Base-by-base conservation (phyloP, 37 sponge, comb jelly and placozoan genomes). In the Beroe ovata region DNA sequence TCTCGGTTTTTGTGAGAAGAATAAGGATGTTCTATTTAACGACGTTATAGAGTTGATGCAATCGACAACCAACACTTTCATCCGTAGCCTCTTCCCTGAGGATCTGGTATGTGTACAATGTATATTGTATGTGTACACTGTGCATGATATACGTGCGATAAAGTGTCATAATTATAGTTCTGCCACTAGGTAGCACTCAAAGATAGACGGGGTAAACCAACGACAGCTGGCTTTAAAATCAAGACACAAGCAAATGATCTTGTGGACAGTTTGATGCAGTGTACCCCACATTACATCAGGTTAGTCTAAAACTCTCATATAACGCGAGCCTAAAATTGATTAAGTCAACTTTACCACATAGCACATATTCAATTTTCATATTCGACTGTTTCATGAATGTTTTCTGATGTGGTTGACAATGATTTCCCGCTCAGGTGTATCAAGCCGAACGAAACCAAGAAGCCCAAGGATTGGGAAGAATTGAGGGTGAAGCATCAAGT, bases 381-480 rank as follows among this genome's bases (percentile, higher is more conserved):
- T n/a, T n/a, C n/a, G n/a, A n/a, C n/a, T n/a, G n/a, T n/a, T n/a
- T n/a, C n/a, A n/a, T n/a, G n/a, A n/a, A n/a, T n/a, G n/a, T n/a
- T n/a, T n/a, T n/a, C n/a, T n/a, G n/a, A n/a, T n/a, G n/a, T n/a
- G n/a, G n/a, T n/a, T n/a, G n/a, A n/a, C n/a, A n/a, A n/a, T n/a
- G n/a, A n/a, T n/a, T n/a, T n/a, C n/a, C n/a, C n/a, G n/a, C 41
- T 42, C 54, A 77, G 97, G 42, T 97, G 98, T 72, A 94, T 97
- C 92, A 97, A 97, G 61, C 98, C 98, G 23, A 97, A 97, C 62
- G 98, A 97, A 91, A 95, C 95, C 20, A 97, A 97, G 88, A 92
- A 64, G 71, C 64, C 98, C 18, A 95, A 94, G 22, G 98, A 97
- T 90, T 97, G 93, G 92, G 98, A 97, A 64, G 91, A 92, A 37